Conservation (phyloP, 2,888 invertebrate species). For the Oligia fasciuncula region DNA sequence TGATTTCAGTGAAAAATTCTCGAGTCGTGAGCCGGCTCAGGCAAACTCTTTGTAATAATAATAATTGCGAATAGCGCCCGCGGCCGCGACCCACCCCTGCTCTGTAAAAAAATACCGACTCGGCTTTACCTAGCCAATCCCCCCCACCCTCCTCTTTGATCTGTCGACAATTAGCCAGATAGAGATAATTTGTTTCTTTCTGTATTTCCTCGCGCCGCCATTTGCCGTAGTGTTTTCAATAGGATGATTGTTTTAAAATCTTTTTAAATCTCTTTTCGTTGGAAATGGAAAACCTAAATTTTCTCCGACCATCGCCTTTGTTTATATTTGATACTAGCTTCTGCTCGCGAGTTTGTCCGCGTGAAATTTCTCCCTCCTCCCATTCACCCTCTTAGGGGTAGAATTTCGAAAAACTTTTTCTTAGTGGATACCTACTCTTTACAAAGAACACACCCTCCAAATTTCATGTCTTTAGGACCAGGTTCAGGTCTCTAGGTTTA, state of each 20-base stretch:
- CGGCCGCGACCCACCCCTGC: constrained; percentile 76
- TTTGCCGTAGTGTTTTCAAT: constrained; percentile 82
- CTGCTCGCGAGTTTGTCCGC: too few relatives aligned
- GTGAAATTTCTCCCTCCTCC: too few relatives aligned
- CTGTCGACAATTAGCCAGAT: constrained; percentile 87
- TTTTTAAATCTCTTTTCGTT: constrained; percentile 65
- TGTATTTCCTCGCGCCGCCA: constrained; percentile 74
- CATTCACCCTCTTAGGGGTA: too few relatives aligned
- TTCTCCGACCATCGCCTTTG: constrained; percentile 62
- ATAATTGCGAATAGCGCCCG: constrained; percentile 87
- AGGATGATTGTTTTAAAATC: constrained; percentile 83
- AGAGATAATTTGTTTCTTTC: constrained; percentile 87
- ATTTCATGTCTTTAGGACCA: too few relatives aligned
- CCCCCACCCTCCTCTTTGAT: constrained; percentile 80
- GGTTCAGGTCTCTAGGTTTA: too few relatives aligned
- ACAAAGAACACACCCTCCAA: too few relatives aligned
- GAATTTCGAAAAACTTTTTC: too few relatives aligned
- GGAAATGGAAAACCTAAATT: constrained; percentile 76
- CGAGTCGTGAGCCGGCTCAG: constrained; percentile 84
- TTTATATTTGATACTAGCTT: constrained; percentile 4
- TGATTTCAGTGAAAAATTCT: constrained; percentile 83
- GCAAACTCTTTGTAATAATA: constrained; percentile 89
- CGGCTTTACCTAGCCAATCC: constrained; percentile 83
- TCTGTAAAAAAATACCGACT: constrained; percentile 76
- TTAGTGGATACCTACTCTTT: too few relatives aligned